phyloP scores from a whole-genome alignment of 2,113 vertebrate species.

The Acrocephalus arundinaceus region DNA sequence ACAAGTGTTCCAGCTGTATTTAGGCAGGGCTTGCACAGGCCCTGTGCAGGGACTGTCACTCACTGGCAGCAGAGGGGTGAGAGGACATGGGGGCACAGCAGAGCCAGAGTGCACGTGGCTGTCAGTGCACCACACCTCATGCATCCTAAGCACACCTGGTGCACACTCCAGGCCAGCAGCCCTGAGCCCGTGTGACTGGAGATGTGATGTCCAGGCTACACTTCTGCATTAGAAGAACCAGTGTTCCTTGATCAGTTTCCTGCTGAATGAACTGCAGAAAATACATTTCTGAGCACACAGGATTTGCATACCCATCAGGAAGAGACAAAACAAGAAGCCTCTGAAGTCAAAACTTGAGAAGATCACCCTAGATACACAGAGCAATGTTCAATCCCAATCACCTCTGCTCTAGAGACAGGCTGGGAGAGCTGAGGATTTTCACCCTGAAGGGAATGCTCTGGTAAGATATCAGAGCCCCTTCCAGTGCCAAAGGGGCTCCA shows the following conservation, averaged over 20 bases:
- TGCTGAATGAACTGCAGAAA: not conserved
- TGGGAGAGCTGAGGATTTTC: not conserved
- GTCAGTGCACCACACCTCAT: not conserved
- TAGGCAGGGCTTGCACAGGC: not conserved
- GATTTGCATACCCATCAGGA: not conserved
- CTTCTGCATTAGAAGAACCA: not conserved
- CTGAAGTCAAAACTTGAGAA: not conserved
- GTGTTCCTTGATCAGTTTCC: not conserved
- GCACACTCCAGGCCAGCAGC: not conserved
- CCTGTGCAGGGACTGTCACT: not conserved
- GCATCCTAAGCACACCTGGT: rapidly evolving
- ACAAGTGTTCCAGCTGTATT: not conserved
- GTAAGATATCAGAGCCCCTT: not conserved
- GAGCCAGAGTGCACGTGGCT: rapidly evolving
- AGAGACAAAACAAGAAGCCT: not conserved
- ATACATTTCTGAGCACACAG: not conserved
- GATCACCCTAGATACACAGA: not conserved
- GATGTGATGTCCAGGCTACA: not conserved
- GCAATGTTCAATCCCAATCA: not conserved
- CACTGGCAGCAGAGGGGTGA: not conserved
- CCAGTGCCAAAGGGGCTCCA: not conserved
- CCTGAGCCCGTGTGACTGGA: not conserved
- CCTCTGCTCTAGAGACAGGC: not conserved
- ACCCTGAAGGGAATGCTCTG: not conserved
- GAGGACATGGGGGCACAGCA: rapidly evolving